Evolutionary conservation across 2,797 vertebrate genomes (phyloP), one percentile per base, ranked within the genome.

Genomic region (Chlorospingus flavigularis): DNA sequence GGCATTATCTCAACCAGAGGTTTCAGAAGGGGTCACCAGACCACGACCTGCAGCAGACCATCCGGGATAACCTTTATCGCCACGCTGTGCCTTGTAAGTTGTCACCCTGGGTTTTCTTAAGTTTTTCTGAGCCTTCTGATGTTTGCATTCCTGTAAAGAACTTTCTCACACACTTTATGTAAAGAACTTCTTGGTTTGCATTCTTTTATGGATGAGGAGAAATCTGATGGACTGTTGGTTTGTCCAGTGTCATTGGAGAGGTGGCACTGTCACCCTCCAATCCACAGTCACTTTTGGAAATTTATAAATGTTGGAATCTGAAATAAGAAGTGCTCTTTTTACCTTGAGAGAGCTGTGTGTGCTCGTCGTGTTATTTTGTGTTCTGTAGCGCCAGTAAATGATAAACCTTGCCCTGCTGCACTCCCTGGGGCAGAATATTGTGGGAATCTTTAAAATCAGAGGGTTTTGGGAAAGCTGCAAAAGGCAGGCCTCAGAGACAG

Each of bases 1-100:
- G 99, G 76, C 98, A 99, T 88, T 99, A 99, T 96, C 98, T 99
- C 93, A 99, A 98, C 98, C 99, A 98, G 97, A 98, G 99, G 92
- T 99, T 99, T 97, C 99, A 99, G 98, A 99, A 99, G 93, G 99
- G 99, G 5, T 99, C 99, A 0, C 98, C 99, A 0, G 99, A 99
- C 92, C 99, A 99, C 60, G 99, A 99, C 40, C 98, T 99, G 89
- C 99, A 99, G 97, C 99, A 99, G 97, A 99, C 98, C 93, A 99
- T 99, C 92, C 96, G 99, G 91, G 99, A 99, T 93, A 99, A 99
- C 98, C 99, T 99, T 54, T 99, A 99, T 92, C 99, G 98, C 97
- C 99, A 99, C 87, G 99, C 99, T 82, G 99, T 99, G 99, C 99
- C 99, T 99, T 99, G 99, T 99, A 97, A 54, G 53, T 54, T 54